A percentile compares a stretch with the other conserved stretches of the same genome.
These are phyloP conservation scores for Macrosteles quadrilineatus DNA, from an alignment of 1,140 invertebrate species.

Conservation along the genomic window DNA sequence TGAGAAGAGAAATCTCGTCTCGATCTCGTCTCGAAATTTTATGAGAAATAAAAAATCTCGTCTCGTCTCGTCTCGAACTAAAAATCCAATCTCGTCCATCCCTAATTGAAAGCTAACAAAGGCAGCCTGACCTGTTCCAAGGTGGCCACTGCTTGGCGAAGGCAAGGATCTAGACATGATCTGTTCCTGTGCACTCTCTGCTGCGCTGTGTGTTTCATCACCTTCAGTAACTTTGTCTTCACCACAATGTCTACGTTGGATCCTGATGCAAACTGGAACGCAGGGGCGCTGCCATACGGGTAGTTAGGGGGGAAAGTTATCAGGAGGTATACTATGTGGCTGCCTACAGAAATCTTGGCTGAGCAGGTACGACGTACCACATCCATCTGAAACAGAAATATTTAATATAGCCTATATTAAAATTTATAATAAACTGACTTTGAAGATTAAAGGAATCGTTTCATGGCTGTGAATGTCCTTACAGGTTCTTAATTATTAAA, in stretches of 20 bases:
- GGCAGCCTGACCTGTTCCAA: constrained; percentile 64
- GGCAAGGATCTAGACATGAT: constrained; percentile 77
- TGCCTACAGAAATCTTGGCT: constrained; percentile 71
- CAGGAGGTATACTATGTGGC: constrained; percentile 72
- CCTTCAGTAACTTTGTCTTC: constrained; percentile 64
- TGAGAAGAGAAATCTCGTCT: too few relatives aligned
- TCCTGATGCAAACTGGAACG: constrained; percentile 66
- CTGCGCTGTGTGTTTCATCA: constrained; percentile 70
- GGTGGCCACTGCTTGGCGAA: constrained; percentile 69
- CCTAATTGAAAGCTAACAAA: too few relatives aligned
- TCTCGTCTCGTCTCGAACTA: too few relatives aligned
- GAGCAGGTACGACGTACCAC: constrained; percentile 69
- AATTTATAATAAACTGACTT: constrained; percentile 41
- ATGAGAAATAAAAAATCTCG: too few relatives aligned
- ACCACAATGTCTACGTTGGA: constrained; percentile 62
- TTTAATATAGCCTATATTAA: too few relatives aligned
- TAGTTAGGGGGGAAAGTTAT: constrained; percentile 79
- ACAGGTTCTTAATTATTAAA: too few relatives aligned
- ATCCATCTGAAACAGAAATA: constrained; percentile 63
- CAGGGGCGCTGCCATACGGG: constrained; percentile 70
- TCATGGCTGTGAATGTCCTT: too few relatives aligned
- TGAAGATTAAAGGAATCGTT: too few relatives aligned
- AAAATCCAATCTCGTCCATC: too few relatives aligned
- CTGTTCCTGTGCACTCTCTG: constrained; percentile 75
- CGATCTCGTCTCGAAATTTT: too few relatives aligned